phyloP scores from a whole-genome alignment of 2,888 invertebrate species.

The Athripsodes cinereus region DNA sequence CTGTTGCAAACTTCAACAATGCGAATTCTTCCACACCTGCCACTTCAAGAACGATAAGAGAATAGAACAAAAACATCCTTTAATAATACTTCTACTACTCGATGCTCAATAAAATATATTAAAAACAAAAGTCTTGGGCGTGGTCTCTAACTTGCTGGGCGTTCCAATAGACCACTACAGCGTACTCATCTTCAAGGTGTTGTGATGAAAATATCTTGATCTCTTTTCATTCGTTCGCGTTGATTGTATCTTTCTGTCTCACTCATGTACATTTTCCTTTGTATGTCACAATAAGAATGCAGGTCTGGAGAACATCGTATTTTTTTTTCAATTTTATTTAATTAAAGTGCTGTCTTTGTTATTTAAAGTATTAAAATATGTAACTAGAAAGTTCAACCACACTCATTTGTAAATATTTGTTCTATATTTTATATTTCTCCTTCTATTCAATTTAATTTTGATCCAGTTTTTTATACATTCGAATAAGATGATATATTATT shows the following conservation, averaged over 20 bases:
- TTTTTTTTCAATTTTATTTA: constrained; percentile 26
- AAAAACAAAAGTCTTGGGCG: constrained; percentile 19
- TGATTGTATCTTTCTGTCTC: constrained; percentile 12
- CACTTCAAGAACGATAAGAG: constrained; percentile 11
- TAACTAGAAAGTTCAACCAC: too few relatives aligned
- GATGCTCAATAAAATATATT: constrained; percentile 13
- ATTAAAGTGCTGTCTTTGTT: too few relatives aligned
- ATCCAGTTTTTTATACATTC: too few relatives aligned
- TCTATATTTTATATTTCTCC: too few relatives aligned
- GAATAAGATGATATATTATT: too few relatives aligned
- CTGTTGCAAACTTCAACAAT: constrained; percentile 6
- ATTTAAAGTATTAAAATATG: too few relatives aligned
- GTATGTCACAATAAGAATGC: constrained; percentile 12
- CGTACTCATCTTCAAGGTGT: constrained; percentile 9
- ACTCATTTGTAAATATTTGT: too few relatives aligned
- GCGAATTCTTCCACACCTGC: constrained; percentile 20
- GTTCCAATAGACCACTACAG: constrained; percentile 21
- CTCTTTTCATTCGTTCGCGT: constrained; percentile 8
- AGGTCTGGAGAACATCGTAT: constrained; percentile 15
- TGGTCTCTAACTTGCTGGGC: constrained; percentile 21
- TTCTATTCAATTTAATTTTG: too few relatives aligned
- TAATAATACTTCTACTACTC: constrained; percentile 2
- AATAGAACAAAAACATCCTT: constrained; percentile 13
- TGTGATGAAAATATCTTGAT: constrained; percentile 3
- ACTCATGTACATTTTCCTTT: constrained; percentile 12